Percentiles rank a stretch among this genome's conserved stretches.
Evolutionary conservation across 2,888 invertebrate species (phyloP).

Genomic region (Perdita meconis): DNA sequence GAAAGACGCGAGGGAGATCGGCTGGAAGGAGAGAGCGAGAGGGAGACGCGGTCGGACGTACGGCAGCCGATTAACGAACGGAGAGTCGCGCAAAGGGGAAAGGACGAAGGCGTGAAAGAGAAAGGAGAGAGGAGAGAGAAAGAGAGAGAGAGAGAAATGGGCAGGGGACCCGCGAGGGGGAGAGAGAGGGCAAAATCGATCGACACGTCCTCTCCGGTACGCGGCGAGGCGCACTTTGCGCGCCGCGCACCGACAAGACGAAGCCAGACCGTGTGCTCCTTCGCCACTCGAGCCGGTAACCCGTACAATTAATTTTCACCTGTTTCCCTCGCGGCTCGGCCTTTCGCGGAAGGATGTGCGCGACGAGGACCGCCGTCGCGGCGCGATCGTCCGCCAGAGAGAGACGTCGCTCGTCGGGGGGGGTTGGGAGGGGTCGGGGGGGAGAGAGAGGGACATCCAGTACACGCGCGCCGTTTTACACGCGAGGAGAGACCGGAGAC

Average conservation of each 20-base stretch:
- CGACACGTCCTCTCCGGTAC: slow-evolving; percentile 75
- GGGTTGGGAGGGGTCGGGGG: not conserved
- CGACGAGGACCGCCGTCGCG: slow-evolving; percentile 13
- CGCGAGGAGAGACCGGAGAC: slow-evolving; percentile 6
- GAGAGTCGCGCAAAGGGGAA: slow-evolving; percentile 56
- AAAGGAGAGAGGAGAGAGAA: slow-evolving; percentile 45
- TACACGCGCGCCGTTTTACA: slow-evolving; percentile 8
- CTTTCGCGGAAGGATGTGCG: slow-evolving; percentile 66
- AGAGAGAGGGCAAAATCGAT: slow-evolving; percentile 72
- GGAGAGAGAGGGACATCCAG: not conserved
- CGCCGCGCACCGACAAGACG: slow-evolving; percentile 58
- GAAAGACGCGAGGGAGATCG: too few species aligned
- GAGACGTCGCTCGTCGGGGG: slow-evolving; percentile 15
- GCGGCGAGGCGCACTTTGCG: slow-evolving; percentile 72
- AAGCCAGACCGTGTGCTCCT: slow-evolving; percentile 57
- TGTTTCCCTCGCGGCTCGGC: slow-evolving; percentile 70
- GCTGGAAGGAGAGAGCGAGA: slow-evolving; percentile 13
- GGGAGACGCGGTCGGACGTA: slow-evolving; percentile 56
- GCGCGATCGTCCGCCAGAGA: too few species aligned
- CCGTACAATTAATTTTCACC: slow-evolving; percentile 81
- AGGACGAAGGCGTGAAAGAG: slow-evolving; percentile 59
- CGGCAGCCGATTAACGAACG: slow-evolving; percentile 70
- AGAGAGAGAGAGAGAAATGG: slow-evolving; percentile 3
- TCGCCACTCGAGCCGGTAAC: slow-evolving; percentile 70
- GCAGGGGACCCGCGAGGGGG: slow-evolving; percentile 32